Base-by-base conservation (phyloP, 1,140 invertebrate genomes). In the Drosophila tani region DNA sequence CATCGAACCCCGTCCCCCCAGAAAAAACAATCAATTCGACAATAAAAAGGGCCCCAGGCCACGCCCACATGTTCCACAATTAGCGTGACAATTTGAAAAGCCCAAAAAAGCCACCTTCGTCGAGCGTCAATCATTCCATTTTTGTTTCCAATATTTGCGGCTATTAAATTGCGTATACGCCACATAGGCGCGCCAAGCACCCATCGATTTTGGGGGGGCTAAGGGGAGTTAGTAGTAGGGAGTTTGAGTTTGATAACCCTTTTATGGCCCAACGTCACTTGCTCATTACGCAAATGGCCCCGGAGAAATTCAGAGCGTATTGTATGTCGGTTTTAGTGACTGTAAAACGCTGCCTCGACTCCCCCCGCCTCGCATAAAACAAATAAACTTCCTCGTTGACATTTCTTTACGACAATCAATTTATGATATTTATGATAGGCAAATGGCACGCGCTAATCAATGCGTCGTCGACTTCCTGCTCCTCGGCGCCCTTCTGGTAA, bases 371-470 rank as follows among this genome's bases (percentile, higher is more conserved):
- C 38, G 57, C 65, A 47, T 64, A 66, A 77, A 81, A 70, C 66
- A 71, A 81, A 77, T 77, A 71, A 70, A 75, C 57, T 74, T 77
- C 45, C 65, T 56, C 75, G 75, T 60, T 79, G 64, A 63, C 69
- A 75, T 67, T 81, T 67, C 63, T 79, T 79, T 71, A 71, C 63
- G 75, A 62, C 69, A 81, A 73, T 65, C 81, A 84, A 90, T 87
- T 84, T 81, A 90, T 84, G 81, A 67, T 67, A 83, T 83, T 88
- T 75, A 79, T 84, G 73, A 90, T 87, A 90, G 84, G 69, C 85
- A 90, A 87, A 87, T 87, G 85, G 58, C 84, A 90, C 69, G 84
- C 77, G 77, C 81, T 87, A 87, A 87, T 87, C 85, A 90, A 88
- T 87, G 77, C 57, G 80, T 68, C 50, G 65, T 87, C 49, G 41